phyloP scores from a whole-genome alignment of 1,140 invertebrate species.

The Leptinotarsa undecemlineata region DNA sequence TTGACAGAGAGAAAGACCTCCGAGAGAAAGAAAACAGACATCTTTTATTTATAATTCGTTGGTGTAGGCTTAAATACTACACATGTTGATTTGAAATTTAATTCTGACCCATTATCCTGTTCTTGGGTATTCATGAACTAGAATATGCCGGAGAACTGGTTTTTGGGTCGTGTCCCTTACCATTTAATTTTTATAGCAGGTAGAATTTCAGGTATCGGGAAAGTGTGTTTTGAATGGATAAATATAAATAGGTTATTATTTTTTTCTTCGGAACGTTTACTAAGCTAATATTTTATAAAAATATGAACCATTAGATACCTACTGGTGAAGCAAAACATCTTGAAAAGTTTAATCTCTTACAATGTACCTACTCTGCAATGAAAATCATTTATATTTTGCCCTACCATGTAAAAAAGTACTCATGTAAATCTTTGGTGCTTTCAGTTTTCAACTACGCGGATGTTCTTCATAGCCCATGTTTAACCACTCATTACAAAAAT shows the following conservation, averaged over 20 bases:
- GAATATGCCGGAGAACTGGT: slow-evolving; percentile 32
- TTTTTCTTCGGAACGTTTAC: background rate
- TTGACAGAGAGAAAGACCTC: background rate
- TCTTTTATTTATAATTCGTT: slow-evolving; percentile 29
- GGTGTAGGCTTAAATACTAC: slow-evolving; percentile 32
- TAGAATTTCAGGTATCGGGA: slow-evolving; percentile 17
- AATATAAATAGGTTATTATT: background rate
- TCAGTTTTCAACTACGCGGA: no score
- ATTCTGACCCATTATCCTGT: slow-evolving; percentile 29
- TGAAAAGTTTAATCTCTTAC: no score
- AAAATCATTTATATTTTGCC: no score
- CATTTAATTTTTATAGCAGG: slow-evolving; percentile 25
- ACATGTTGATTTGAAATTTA: slow-evolving; percentile 35
- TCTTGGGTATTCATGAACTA: slow-evolving; percentile 27
- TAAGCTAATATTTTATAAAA: background rate
- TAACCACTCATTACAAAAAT: no score
- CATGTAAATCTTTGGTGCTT: no score
- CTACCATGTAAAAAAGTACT: no score
- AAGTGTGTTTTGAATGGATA: background rate
- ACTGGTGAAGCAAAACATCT: no score
- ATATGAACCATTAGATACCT: no score
- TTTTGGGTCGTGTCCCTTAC: slow-evolving; percentile 22
- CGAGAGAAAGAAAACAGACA: slow-evolving; percentile 4
- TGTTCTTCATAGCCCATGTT: no score
- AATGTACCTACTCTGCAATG: no score